Evolutionary conservation across 2,113 vertebrate genomes (phyloP).

Genomic region (Brevimyrus niger): DNA sequence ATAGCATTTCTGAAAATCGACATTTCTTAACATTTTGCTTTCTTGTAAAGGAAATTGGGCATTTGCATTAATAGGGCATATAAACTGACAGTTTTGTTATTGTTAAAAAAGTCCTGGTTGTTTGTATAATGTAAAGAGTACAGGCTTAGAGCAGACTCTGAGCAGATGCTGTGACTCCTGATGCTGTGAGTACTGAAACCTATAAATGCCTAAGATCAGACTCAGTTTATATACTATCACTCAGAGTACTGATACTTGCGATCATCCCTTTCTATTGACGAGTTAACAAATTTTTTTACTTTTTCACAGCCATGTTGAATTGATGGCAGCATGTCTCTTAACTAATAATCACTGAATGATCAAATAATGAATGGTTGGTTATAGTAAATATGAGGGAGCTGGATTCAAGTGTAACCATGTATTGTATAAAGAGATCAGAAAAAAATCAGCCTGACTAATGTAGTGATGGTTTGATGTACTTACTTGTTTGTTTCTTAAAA

Average conservation of each 20-base stretch:
- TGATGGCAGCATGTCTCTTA: background rate
- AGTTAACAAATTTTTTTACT: too few species aligned
- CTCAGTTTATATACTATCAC: background rate
- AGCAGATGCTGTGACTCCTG: background rate
- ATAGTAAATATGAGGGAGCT: background rate
- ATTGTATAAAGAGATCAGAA: background rate
- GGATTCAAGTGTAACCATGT: background rate
- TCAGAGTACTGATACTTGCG: background rate
- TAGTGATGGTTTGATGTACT: background rate
- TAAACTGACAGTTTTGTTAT: background rate
- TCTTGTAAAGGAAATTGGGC: too few species aligned
- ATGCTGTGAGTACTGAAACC: background rate
- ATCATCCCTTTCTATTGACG: background rate
- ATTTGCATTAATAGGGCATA: too few species aligned
- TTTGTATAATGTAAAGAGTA: background rate
- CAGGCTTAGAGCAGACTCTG: background rate
- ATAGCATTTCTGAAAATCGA: too few species aligned
- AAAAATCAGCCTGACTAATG: background rate
- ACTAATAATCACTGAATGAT: background rate
- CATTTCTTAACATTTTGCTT: too few species aligned
- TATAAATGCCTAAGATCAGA: background rate
- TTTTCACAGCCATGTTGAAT: background rate
- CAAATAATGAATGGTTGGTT: background rate
- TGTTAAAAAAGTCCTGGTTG: too few species aligned
- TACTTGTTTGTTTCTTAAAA: background rate